phyloP scores from a whole-genome alignment of 2,888 invertebrate species.

The Drosophila cracens region DNA sequence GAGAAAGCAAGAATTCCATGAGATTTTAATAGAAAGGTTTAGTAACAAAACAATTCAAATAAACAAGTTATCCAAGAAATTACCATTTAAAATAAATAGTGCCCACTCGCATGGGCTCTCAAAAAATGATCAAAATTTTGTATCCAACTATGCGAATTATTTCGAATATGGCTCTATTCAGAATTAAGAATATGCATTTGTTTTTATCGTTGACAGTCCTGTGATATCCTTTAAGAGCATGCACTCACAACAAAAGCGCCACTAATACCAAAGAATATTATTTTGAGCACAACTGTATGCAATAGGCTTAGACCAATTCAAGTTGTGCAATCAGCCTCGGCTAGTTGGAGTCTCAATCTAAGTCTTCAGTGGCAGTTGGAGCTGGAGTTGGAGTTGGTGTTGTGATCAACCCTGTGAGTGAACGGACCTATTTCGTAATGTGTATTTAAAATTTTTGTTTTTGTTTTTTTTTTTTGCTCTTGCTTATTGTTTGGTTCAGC shows the following conservation, averaged over 20 bases:
- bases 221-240: neutral
- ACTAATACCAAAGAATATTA: no score
- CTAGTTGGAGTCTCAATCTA: neutral
- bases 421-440: slow-evolving; percentile 22
- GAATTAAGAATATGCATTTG: neutral
- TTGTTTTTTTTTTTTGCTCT: neutral
- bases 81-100: no score
- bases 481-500: slow-evolving; percentile 32
- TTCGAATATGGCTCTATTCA: neutral
- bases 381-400: slow-evolving; percentile 5
- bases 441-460: slow-evolving; percentile 11
- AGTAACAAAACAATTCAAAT: neutral
- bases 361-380: neutral
- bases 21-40: neutral
- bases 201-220: neutral
- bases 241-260: neutral
- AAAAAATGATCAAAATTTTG: neutral
- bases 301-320: slow-evolving; percentile 26
- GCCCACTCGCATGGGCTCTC: no score
- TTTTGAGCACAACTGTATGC: neutral
- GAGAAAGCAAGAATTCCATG: neutral
- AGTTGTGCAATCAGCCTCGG: slow-evolving; percentile 60
- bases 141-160: neutral
- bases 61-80: neutral
- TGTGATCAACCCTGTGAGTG: slow-evolving; percentile 33